Conservation (phyloP, 2,113 vertebrate species). For the Nipponia nippon region DNA sequence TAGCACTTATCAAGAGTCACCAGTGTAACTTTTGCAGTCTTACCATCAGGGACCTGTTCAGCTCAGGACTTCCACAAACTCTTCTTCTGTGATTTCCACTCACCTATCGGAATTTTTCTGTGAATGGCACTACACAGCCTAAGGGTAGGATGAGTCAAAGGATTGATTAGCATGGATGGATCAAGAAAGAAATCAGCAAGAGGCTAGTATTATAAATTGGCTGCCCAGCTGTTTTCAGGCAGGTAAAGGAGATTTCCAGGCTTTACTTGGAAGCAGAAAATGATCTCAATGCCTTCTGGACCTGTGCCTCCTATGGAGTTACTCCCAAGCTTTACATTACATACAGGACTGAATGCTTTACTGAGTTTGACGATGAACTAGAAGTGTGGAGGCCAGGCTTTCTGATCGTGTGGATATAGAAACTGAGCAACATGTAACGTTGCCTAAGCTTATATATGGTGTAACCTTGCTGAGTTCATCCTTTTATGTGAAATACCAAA, state of each 20-base stretch:
- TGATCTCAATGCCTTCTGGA: neutral
- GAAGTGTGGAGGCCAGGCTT: neutral
- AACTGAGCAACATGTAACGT: neutral
- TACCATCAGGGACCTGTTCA: neutral
- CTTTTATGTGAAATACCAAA: neutral
- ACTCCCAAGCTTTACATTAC: neutral
- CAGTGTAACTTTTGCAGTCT: neutral
- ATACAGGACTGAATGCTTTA: neutral
- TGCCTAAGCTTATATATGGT: neutral
- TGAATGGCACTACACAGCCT: neutral
- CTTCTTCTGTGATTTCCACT: neutral
- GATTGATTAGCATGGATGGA: neutral
- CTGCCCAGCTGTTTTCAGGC: neutral
- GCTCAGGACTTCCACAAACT: neutral
- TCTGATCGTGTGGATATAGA: neutral
- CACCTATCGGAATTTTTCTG: neutral
- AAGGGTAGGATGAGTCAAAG: neutral
- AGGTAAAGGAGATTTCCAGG: neutral
- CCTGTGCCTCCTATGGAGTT: neutral
- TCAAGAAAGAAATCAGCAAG: neutral
- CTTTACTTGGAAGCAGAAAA: neutral
- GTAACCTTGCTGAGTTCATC: neutral
- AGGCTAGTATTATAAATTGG: neutral
- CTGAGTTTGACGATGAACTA: neutral
- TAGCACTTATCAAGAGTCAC: neutral